These are phyloP conservation scores for Cephus runcator DNA, from an alignment of 2,888 invertebrate species.

Conservation along the genomic window DNA sequence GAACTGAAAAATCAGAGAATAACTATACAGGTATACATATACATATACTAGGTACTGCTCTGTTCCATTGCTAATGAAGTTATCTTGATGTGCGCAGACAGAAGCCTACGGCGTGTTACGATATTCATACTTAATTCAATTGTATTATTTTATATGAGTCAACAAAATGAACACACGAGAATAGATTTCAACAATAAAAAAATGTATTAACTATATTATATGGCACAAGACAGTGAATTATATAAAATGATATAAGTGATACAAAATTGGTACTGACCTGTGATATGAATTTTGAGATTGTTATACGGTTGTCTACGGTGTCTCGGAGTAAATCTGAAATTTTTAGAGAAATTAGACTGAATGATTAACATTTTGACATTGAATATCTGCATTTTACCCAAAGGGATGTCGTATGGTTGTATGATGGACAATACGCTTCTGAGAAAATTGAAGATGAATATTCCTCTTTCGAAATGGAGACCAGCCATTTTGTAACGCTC, in stretches of 20 bases:
- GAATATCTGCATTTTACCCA: constrained; percentile 64
- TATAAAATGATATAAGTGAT: not conserved
- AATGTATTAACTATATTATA: too few relatives aligned
- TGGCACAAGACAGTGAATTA: not conserved
- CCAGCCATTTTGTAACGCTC: constrained; percentile 61
- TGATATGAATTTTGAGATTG: constrained; percentile 53
- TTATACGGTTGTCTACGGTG: constrained; percentile 59
- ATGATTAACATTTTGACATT: not conserved
- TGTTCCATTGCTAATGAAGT: not conserved
- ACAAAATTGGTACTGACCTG: constrained; percentile 49
- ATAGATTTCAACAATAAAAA: not conserved
- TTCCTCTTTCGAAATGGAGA: constrained; percentile 71
- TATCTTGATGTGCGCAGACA: not conserved
- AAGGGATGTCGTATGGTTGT: constrained; percentile 74
- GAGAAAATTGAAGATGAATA: constrained; percentile 73
- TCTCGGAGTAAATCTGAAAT: constrained; percentile 62
- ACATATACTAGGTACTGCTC: not conserved
- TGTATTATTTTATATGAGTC: not conserved
- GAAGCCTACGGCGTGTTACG: not conserved
- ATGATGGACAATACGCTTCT: constrained; percentile 72
- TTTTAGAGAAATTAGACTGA: not conserved
- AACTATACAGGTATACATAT: not conserved
- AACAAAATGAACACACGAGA: not conserved
- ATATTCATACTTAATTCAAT: not conserved
- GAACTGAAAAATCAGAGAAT: constrained; percentile 68